These are phyloP conservation scores for Emydocephalus ijimae DNA, from an alignment of 2,113 vertebrate species.

Conservation along the genomic window DNA sequence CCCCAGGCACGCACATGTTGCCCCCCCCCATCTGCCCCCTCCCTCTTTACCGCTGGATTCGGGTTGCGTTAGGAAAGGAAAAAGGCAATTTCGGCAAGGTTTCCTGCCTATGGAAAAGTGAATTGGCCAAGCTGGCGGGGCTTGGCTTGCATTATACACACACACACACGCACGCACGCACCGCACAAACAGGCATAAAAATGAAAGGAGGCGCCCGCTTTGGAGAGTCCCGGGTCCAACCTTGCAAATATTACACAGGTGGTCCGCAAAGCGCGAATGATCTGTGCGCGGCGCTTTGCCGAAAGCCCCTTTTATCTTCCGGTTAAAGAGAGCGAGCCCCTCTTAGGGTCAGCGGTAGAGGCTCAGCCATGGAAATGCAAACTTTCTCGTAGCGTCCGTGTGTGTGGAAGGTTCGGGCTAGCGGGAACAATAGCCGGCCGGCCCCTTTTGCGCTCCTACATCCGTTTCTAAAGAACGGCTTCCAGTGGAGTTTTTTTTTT, in stretches of 20 bases:
- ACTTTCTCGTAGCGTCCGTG: not conserved
- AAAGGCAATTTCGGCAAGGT: not conserved
- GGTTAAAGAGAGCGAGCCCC: not conserved
- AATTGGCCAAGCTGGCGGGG: not conserved
- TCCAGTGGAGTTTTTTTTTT: not conserved
- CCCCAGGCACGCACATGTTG: not conserved
- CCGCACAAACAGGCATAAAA: not conserved
- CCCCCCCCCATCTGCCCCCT: not conserved
- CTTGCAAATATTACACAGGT: conserved; percentile 12
- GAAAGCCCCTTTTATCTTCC: not conserved
- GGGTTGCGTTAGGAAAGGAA: not conserved
- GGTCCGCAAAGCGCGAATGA: not conserved
- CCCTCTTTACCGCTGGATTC: not conserved
- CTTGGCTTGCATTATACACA: not conserved
- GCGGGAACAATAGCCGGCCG: not conserved
- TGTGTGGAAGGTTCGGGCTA: not conserved
- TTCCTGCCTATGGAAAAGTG: not conserved
- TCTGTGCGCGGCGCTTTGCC: not conserved
- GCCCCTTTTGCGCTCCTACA: not conserved
- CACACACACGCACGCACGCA: not conserved
- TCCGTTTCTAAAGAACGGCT: not conserved
- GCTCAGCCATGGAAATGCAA: not conserved
- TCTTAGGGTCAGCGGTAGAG: not conserved
- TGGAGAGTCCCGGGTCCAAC: not conserved
- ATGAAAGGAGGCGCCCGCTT: not conserved